These are phyloP conservation scores for Etia nguti DNA, from an alignment of 2,113 vertebrate species.

Conservation along the genomic window DNA sequence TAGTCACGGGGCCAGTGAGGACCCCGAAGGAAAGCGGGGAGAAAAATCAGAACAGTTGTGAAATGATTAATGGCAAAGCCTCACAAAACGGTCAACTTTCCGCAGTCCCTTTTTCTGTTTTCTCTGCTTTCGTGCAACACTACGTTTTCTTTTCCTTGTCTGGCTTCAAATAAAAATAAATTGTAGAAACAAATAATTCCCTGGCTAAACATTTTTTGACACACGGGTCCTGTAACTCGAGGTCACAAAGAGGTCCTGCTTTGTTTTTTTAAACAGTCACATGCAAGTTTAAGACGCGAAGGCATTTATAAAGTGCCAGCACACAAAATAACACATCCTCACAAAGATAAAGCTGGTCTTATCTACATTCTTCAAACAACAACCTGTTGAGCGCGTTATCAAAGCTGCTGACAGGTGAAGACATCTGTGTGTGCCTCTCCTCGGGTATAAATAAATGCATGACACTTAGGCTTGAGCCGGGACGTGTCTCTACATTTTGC, in stretches of 20 bases:
- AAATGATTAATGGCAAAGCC: not conserved
- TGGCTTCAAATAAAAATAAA: not conserved
- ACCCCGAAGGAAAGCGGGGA: not conserved
- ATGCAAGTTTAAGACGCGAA: not conserved
- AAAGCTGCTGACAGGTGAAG: not conserved
- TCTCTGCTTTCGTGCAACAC: not conserved
- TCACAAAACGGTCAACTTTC: not conserved
- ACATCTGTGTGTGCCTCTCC: not conserved
- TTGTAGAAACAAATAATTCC: not conserved
- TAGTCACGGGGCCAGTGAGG: not conserved
- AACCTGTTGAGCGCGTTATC: constrained; percentile 9
- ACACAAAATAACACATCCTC: not conserved
- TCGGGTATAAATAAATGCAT: not conserved
- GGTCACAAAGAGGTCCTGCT: not conserved
- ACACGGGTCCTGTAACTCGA: not conserved
- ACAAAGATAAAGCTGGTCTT: not conserved
- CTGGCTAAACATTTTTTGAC: not conserved
- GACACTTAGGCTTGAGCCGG: not conserved
- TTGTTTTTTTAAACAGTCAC: not conserved
- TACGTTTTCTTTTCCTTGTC: not conserved
- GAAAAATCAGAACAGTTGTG: not conserved
- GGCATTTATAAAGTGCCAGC: not conserved
- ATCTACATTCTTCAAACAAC: not conserved
- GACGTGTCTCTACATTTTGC: not conserved
- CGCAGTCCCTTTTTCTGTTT: not conserved